Evolutionary conservation across 2,797 vertebrate species (phyloP), one percentile per base, ranked within the genome.

Genomic region (Phrynocephalus guinanensis): DNA sequence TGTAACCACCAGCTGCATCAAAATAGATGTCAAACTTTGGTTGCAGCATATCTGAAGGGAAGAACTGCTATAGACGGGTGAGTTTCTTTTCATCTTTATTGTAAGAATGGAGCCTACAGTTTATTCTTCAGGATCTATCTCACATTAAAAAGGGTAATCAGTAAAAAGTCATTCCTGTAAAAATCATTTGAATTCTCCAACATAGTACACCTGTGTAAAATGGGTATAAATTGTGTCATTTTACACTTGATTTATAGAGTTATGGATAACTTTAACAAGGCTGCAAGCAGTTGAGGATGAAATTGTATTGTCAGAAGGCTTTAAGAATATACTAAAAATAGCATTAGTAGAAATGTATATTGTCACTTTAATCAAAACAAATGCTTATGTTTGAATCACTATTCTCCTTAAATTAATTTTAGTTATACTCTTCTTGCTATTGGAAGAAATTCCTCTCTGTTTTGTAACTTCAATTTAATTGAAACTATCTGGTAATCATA

Each of bases 391-490:
- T 24, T 88, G 79, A 5, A 85, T 85, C 63, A 89, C 28, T 30
- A 7, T 88, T 91, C 50, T 92, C 85, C 70, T 60, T 79, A 86
- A 88, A 67, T 91, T 85, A 91, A 90, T 90, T 70, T 90, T 28
- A 86, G 83, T 81, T 68, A 4, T 89, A 71, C 78, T 92, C 22
- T 87, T 87, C 33, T 90, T 89, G 80, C 79, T 90, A 24, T 90
- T 71, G 88, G 33, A 91, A 89, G 84, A 91, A 2, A 63, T 90
- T 86, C 85, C 89, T 93, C 89, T 86, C 90, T 93, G 77, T 90
- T 93, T 82, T 84, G 16, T 82, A 0, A 85, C 56, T 92, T 91
- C 89, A 84, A 92, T 89, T 91, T 90, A 88, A 60, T 87, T 87
- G 90, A 75, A 68, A 63, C 50, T 82, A 91, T 90, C 1, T 1